Evolutionary conservation across 2,888 invertebrate species (phyloP), one percentile per base, ranked within the genome.

Genomic region (Rutpela maculata): DNA sequence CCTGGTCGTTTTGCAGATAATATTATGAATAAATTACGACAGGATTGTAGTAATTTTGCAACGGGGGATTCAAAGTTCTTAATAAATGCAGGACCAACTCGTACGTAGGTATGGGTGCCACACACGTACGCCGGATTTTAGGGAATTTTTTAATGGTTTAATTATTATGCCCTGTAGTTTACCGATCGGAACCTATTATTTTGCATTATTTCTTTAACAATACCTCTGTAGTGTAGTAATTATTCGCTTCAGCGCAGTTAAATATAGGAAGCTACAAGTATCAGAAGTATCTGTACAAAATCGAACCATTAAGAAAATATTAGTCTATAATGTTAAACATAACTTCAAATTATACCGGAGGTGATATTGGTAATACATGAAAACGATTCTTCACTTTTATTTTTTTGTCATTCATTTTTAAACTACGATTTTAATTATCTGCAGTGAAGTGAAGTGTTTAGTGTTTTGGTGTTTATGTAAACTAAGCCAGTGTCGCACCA

Each of bases 41-140:
- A 74, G 74, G 78, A 82, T 81, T 78, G 79, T 81, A 77, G 82
- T 82, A 78, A 82, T 80, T 82, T 82, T 70, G 77, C 78, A 74
- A 72, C 68, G 50, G 80, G 78, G 78, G 76, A 75, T 70, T 74
- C 78, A 75, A 74, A 74, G 31, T 57, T 74, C 56, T 74, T 74
- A 74, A 74, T 74, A 74, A 66, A 66, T 74, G 66, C 70, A 38
- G 60, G 70, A 43, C 60, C 70, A 70, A 62, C 60, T 62, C 69
- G 56, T 31, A 31, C n/a, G 68, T 17, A 56, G 17, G 57, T 35
- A n/a, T 59, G 60, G 10, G 70, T 60, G 26, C 70, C 70, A 70
- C 70, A 70, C 70, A 70, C 70, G 59, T 59, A 10, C 19, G 67
- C 43, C 66, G 55, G 60, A 75, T 79, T 79, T 79, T 77, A 26